Base-by-base conservation (phyloP, 2,797 vertebrate species). In the Sebastes aleutianus region DNA sequence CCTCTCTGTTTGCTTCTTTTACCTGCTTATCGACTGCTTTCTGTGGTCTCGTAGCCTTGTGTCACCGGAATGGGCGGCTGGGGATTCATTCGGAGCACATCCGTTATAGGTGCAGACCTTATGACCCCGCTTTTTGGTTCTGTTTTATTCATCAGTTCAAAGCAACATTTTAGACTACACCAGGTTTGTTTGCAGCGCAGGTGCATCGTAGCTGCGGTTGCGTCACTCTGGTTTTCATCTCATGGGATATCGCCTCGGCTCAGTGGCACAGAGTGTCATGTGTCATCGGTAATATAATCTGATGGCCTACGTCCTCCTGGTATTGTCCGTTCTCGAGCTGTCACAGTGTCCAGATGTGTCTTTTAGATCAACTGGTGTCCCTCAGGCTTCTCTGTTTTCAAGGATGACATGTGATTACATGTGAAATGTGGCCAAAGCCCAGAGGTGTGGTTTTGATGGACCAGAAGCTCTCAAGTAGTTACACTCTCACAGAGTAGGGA, bases 301-400 rank as follows among this genome's bases (percentile, higher is more conserved):
- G 75, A 91, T 82, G 79, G 29, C 61, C 71, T 36, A 71, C 26
- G 31, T 86, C 80, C 85, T 78, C 32, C 69, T 87, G 88, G 82
- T 87, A 63, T 70, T 85, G 86, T 83, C 85, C 80, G 73, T 74
- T 85, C 67, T 80, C 32, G 67, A 83, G 76, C 74, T 86, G 85
- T 89, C 87, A 88, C 70, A 80, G 69, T 87, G 59, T 84, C 80
- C 85, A 78, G 43, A 88, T 87, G 86, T 65, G 31, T 82, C 69
- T 82, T 89, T 88, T 70, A 80, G 75, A 91, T 87, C 76, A 65
- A 12, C 61, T 64, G 61, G 34, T 80, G 71, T 84, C 78, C 86
- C 76, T 78, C 83, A 53, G 86, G 89, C 74, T 80, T 85, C 74
- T 83, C 43, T 79, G 86, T 84, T 36, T 43, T 80, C 70, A 83